A percentile compares a stretch with the other conserved stretches of the same genome.
Evolutionary conservation across 2,113 vertebrate genomes (phyloP).

Genomic region (Indri indri): DNA sequence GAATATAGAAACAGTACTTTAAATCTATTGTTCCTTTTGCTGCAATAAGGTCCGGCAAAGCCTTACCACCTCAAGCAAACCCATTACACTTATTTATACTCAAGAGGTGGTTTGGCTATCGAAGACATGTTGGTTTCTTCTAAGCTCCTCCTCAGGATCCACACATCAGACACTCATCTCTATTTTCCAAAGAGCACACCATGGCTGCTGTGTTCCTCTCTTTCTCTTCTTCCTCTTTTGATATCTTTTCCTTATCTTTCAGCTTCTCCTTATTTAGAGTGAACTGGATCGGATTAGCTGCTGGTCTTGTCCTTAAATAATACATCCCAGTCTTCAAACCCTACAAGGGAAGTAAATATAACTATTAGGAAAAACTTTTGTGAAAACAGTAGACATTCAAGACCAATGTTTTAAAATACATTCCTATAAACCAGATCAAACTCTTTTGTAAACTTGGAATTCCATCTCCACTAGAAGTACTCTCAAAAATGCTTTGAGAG

Average conservation of each 20-base stretch:
- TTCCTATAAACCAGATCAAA: constrained; percentile 22
- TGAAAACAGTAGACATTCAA: constrained; percentile 15
- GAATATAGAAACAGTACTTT: constrained; percentile 37
- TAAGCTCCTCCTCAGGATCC: constrained; percentile 87
- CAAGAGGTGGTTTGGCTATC: background rate
- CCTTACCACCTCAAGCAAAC: background rate
- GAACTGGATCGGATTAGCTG: constrained; percentile 98
- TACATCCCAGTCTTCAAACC: constrained; percentile 99
- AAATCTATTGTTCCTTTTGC: constrained; percentile 29
- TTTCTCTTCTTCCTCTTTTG: constrained; percentile 84
- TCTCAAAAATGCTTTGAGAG: constrained; percentile 18
- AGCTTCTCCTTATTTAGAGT: constrained; percentile 97
- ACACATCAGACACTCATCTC: constrained; percentile 96
- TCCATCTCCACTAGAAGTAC: background rate
- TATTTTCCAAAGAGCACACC: constrained; percentile 96
- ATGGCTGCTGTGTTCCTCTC: constrained; percentile 94
- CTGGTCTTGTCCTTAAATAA: constrained; percentile 95
- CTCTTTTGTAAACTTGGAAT: constrained; percentile 22
- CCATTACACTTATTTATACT: background rate
- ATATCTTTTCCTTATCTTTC: constrained; percentile 83
- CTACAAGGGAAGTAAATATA: constrained; percentile 80
- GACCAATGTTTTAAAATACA: constrained; percentile 34
- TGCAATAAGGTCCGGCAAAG: constrained; percentile 33
- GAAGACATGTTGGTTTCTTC: background rate
- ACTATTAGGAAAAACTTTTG: constrained; percentile 46